Evolutionary conservation across 2,113 vertebrate species (phyloP).

Genomic region (Craseonycteris thonglongyai): DNA sequence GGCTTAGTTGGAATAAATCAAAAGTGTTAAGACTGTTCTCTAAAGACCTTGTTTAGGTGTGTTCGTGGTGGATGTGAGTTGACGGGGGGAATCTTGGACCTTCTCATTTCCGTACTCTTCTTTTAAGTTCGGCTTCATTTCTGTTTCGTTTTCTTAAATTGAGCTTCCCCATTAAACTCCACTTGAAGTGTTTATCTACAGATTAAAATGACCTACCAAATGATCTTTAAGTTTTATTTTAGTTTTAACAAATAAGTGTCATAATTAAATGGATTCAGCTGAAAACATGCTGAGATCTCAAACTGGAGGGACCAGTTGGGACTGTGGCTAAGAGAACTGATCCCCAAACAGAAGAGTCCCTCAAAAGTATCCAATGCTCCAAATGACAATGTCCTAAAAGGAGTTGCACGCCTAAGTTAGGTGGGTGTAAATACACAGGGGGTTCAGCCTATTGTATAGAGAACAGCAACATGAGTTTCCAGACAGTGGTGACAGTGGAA

Average conservation of each 20-base stretch:
- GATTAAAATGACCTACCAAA: neutral
- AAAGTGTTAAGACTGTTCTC: neutral
- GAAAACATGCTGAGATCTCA: neutral
- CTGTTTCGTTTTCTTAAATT: neutral
- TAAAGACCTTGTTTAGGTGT: neutral
- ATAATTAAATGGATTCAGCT: neutral
- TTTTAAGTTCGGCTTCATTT: neutral
- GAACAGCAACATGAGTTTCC: neutral
- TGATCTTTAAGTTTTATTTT: neutral
- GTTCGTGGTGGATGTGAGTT: accelerated
- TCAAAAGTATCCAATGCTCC: neutral
- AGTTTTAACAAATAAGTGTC: neutral
- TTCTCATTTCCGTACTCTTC: neutral
- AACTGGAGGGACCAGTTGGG: neutral
- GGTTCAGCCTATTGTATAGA: neutral
- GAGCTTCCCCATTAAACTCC: neutral
- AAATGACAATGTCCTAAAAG: neutral
- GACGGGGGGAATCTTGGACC: neutral
- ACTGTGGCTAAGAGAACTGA: neutral
- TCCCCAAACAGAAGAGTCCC: neutral
- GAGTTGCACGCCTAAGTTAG: neutral
- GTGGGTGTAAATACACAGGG: neutral
- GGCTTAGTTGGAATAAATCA: neutral
- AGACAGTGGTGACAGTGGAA: neutral
- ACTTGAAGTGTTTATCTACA: neutral